Percentiles rank a stretch among this genome's conserved stretches.
These are phyloP conservation scores for Perca fluviatilis DNA, from an alignment of 2,113 vertebrate genomes.

Conservation along the genomic window DNA sequence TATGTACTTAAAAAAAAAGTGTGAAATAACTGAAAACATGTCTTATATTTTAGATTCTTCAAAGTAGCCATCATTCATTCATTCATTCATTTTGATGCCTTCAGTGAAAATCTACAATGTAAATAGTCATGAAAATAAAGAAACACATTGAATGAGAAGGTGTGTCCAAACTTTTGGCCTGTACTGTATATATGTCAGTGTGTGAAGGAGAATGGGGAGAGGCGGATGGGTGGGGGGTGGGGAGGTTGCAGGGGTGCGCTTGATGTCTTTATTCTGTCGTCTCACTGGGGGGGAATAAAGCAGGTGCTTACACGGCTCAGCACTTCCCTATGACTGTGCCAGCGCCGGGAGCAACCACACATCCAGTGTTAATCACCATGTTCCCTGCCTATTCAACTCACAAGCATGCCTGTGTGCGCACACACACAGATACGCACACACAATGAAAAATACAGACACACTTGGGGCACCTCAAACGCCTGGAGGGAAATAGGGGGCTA, in stretches of 20 bases:
- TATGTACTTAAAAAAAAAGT: no score
- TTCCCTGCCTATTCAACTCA: slow-evolving; percentile 65
- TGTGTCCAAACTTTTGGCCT: no score
- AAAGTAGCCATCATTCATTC: no score
- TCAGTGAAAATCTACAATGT: no score
- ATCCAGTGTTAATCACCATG: slow-evolving; percentile 76
- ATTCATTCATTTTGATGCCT: no score
- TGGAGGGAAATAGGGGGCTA: slow-evolving; percentile 75
- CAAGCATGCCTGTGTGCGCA: slow-evolving; percentile 15
- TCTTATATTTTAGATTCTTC: no score
- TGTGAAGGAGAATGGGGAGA: slow-evolving; percentile 13
- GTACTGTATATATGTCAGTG: no score
- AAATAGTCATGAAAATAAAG: no score
- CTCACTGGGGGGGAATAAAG: slow-evolving; percentile 57
- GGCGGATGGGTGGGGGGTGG: slow-evolving; percentile 4
- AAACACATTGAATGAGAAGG: no score
- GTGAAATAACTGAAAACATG: no score
- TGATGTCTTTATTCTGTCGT: slow-evolving; percentile 78
- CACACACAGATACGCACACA: slow-evolving; percentile 17
- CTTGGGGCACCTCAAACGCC: slow-evolving; percentile 72
- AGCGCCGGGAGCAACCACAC: slow-evolving; percentile 67
- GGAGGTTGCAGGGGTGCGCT: slow-evolving; percentile 22
- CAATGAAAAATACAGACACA: slow-evolving; percentile 58
- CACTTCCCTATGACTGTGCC: slow-evolving; percentile 63
- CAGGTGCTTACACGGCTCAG: slow-evolving; percentile 72